These are phyloP conservation scores for Muscicapa adusta DNA, from an alignment of 2,113 vertebrate genomes.

Conservation along the genomic window DNA sequence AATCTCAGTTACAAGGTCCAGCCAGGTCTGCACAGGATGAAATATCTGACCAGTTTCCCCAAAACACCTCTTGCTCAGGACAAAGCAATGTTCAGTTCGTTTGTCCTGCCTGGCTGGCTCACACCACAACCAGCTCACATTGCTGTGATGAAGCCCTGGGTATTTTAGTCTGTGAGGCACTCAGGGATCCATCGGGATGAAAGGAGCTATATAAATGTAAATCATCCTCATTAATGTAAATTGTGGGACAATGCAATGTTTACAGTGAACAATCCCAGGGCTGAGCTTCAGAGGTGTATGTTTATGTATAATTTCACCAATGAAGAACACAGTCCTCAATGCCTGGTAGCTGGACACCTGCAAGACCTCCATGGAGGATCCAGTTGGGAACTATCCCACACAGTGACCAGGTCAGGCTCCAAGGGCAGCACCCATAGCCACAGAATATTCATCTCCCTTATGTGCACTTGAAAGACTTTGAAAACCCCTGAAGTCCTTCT, in stretches of 20 bases:
- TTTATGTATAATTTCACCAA: background rate
- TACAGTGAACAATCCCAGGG: background rate
- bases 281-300: background rate
- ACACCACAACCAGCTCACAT: background rate
- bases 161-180: background rate
- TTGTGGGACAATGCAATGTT: background rate
- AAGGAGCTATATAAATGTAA: slow-evolving; percentile 57
- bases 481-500: background rate
- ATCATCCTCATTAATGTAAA: slow-evolving; percentile 51
- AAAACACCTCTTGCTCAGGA: background rate
- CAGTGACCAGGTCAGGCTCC: background rate
- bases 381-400: background rate
- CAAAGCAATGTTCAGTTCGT: rapidly evolving
- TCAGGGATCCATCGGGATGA: slow-evolving; percentile 15
- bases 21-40: background rate
- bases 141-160: background rate
- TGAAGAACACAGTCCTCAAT: background rate
- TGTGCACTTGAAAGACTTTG: background rate
- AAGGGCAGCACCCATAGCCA: background rate
- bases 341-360: background rate
- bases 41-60: background rate
- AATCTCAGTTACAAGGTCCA: background rate
- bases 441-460: background rate
- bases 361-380: background rate
- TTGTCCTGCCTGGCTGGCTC: background rate